These are phyloP conservation scores for Eupithecia exiguata DNA, from an alignment of 2,888 invertebrate species.

Conservation along the genomic window DNA sequence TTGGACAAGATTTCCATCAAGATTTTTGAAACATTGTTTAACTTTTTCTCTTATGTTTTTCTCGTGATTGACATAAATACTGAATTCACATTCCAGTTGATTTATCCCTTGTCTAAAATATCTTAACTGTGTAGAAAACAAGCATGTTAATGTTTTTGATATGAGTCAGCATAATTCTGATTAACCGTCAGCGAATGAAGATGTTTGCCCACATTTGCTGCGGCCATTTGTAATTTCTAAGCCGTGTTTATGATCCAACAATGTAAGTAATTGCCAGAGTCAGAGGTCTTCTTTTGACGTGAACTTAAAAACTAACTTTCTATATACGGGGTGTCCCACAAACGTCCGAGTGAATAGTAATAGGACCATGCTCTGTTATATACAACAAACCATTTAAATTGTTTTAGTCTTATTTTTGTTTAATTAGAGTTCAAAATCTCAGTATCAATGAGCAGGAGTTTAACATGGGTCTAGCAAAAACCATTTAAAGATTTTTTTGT, in stretches of 20 bases:
- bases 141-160: background rate
- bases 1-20: constrained; percentile 12
- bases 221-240: constrained; percentile 50
- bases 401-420: too few relatives aligned
- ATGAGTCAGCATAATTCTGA: constrained; percentile 46
- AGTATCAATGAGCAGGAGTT: too few relatives aligned
- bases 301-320: constrained; percentile 46
- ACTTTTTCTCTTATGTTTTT: background rate
- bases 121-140: background rate
- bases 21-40: background rate
- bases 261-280: constrained; percentile 66
- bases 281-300: constrained; percentile 56
- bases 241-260: constrained; percentile 53
- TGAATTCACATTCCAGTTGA: background rate
- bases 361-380: background rate
- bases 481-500: too few relatives aligned
- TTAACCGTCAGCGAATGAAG: constrained; percentile 50
- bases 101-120: background rate
- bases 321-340: constrained; percentile 33
- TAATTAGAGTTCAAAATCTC: too few relatives aligned
- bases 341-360: background rate
- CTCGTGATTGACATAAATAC: background rate
- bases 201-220: constrained; percentile 47
- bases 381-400: too few relatives aligned
- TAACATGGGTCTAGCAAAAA: too few relatives aligned